Evolutionary conservation across 2,797 vertebrate species (phyloP).

Genomic region (Champsocephalus esox): DNA sequence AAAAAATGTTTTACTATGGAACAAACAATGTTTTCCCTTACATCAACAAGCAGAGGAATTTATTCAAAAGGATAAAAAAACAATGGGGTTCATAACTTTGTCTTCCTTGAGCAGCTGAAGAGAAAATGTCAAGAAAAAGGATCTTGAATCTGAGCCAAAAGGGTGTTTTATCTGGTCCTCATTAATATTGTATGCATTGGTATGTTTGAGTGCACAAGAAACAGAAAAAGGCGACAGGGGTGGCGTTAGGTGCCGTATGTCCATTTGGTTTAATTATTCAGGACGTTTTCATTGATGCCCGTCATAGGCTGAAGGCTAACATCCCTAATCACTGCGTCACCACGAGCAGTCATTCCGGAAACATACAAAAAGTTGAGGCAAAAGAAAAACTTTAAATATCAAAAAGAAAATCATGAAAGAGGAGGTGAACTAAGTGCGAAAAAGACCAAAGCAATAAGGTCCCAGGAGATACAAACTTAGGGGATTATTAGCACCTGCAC

Average conservation of each 20-base stretch:
- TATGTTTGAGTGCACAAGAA: not conserved
- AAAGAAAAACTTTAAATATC: slow-evolving; percentile 6
- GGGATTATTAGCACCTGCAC: slow-evolving; percentile 41
- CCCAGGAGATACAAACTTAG: not conserved
- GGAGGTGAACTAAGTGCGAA: slow-evolving; percentile 17
- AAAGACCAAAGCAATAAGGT: slow-evolving; percentile 13
- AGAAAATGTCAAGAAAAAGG: too few species aligned
- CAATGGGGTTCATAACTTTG: too few species aligned
- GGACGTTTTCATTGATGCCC: not conserved
- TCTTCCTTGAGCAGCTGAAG: too few species aligned
- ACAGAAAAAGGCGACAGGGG: not conserved
- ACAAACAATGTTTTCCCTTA: too few species aligned
- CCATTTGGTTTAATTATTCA: not conserved
- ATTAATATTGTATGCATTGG: not conserved
- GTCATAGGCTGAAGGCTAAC: not conserved
- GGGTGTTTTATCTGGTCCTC: not conserved
- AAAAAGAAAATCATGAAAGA: not conserved
- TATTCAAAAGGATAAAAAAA: too few species aligned
- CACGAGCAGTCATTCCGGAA: not conserved
- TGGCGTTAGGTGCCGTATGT: not conserved
- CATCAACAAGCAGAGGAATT: too few species aligned
- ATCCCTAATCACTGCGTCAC: not conserved
- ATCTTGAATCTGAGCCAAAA: not conserved
- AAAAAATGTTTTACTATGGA: too few species aligned
- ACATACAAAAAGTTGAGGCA: not conserved